Conservation (phyloP, 1,140 invertebrate genomes). For the Drosophila lowei region DNA sequence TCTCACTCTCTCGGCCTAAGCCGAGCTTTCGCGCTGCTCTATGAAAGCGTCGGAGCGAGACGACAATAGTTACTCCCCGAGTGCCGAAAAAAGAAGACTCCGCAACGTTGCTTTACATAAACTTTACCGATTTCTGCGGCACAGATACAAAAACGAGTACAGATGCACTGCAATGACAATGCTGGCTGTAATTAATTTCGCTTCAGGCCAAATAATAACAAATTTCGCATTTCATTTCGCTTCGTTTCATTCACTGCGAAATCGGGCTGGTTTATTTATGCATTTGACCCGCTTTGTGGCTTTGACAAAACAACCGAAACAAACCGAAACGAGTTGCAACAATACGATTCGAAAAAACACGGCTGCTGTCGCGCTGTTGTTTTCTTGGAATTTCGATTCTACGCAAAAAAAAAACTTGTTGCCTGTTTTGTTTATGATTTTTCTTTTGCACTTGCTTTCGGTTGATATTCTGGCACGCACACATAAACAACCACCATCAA, state of each 20-base stretch:
- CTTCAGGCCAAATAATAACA: slow-evolving; percentile 41
- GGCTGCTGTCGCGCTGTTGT: slow-evolving; percentile 31
- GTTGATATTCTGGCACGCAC: slow-evolving; percentile 42
- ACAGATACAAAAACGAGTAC: not conserved
- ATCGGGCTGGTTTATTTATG: slow-evolving; percentile 64
- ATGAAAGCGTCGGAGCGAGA: slow-evolving; percentile 41
- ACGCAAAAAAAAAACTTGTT: slow-evolving; percentile 72
- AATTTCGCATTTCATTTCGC: slow-evolving; percentile 46
- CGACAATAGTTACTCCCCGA: slow-evolving; percentile 35
- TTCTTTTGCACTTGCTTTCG: slow-evolving; percentile 67
- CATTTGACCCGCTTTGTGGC: slow-evolving; percentile 74
- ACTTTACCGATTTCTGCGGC: slow-evolving; percentile 37
- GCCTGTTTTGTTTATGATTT: slow-evolving; percentile 61
- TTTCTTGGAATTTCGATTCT: slow-evolving; percentile 74
- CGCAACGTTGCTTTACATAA: slow-evolving; percentile 21
- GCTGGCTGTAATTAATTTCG: slow-evolving; percentile 45
- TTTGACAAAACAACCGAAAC: slow-evolving; percentile 38
- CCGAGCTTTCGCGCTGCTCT: slow-evolving; percentile 50
- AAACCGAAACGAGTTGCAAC: slow-evolving; percentile 58
- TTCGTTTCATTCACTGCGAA: slow-evolving; percentile 49
- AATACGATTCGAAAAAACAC: slow-evolving; percentile 37
- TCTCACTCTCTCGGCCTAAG: slow-evolving; percentile 21
- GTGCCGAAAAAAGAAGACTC: slow-evolving; percentile 27
- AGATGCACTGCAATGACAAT: slow-evolving; percentile 33
- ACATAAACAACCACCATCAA: slow-evolving; percentile 7